Percentiles rank a stretch among this genome's conserved stretches.
Conservation (phyloP, 2,797 vertebrate species). For the Sebastes variabilis region DNA sequence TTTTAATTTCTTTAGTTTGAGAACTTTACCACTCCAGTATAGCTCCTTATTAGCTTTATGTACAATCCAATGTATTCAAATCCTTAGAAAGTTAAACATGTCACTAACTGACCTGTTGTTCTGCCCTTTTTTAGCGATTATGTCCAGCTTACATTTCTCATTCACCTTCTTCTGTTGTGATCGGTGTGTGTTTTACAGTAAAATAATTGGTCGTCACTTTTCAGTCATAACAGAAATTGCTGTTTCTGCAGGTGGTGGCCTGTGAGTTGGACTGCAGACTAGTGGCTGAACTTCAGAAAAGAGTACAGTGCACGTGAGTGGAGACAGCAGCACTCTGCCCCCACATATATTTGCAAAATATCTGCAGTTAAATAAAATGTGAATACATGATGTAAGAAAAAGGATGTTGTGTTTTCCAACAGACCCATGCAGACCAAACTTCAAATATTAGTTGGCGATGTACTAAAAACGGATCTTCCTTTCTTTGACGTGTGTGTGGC, state of each 20-base stretch:
- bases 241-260: conserved; percentile 89
- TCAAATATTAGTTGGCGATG: conserved; percentile 93
- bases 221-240: background rate
- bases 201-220: background rate
- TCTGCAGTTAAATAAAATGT: background rate
- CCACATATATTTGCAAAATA: background rate
- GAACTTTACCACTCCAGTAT: background rate
- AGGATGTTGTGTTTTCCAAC: conserved; percentile 1
- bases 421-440: conserved; percentile 94
- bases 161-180: background rate
- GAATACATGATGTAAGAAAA: background rate
- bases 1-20: background rate
- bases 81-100: background rate
- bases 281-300: conserved; percentile 97
- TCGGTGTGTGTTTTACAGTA: background rate
- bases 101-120: background rate
- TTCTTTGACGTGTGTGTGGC: conserved; percentile 98
- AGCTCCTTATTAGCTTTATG: background rate
- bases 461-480: conserved; percentile 93
- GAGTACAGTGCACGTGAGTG: conserved; percentile 98
- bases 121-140: background rate
- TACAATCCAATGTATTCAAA: background rate
- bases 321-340: background rate
- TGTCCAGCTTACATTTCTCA: background rate
- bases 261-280: conserved; percentile 96